A percentile compares a stretch with the other conserved stretches of the same genome.
Conservation (phyloP, 2,888 invertebrate species). For the Tachina fera region DNA sequence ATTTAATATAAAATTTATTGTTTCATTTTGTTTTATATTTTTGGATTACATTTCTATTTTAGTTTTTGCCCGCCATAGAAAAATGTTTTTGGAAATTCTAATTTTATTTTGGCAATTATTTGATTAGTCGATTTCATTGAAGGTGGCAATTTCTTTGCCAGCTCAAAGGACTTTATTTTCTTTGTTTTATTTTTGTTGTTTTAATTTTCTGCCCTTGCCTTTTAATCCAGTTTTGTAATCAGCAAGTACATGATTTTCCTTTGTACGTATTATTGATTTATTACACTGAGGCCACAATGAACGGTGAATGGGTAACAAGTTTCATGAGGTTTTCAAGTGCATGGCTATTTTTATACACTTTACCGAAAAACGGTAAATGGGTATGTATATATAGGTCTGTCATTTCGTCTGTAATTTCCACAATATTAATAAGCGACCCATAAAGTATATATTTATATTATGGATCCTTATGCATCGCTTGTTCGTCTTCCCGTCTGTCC, state of each 20-base stretch:
- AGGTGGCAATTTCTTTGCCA: constrained; percentile 44
- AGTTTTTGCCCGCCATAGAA: constrained; percentile 25
- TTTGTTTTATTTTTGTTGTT: not conserved
- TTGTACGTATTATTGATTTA: constrained; percentile 35
- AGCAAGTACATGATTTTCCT: no score
- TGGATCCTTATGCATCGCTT: no score
- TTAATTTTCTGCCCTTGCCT: not conserved
- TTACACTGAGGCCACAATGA: constrained; percentile 14
- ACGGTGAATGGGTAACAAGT: not conserved
- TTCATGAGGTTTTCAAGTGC: not conserved
- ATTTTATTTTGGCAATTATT: constrained; percentile 42
- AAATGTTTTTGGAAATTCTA: constrained; percentile 45
- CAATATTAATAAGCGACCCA: no score
- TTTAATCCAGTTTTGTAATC: constrained; percentile 33
- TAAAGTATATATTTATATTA: no score
- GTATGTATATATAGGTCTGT: no score
- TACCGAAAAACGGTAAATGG: no score
- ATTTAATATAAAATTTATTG: no score
- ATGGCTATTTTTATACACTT: not conserved
- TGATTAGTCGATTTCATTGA: constrained; percentile 51
- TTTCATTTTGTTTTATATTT: not conserved
- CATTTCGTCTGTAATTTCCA: no score
- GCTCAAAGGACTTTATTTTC: constrained; percentile 39
- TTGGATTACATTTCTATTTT: not conserved
- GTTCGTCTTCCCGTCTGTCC: no score